These are phyloP conservation scores for Helicoverpa armigera DNA, from an alignment of 1,140 invertebrate species.

Conservation along the genomic window DNA sequence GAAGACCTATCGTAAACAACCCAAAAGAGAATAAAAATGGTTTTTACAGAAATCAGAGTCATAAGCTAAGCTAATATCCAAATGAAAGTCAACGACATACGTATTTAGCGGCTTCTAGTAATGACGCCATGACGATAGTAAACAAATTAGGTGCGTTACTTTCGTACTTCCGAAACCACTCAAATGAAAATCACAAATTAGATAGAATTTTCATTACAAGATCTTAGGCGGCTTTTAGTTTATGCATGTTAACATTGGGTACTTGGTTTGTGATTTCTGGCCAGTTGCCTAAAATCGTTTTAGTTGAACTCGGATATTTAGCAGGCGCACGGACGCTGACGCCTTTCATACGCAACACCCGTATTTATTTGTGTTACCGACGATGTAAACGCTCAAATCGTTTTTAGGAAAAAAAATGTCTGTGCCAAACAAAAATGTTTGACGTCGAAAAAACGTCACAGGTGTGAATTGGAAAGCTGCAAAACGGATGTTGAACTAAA, in stretches of 20 bases:
- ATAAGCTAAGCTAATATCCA: not conserved
- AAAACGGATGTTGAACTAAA: slow-evolving; percentile 5
- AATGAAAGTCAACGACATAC: not conserved
- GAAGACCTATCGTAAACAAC: too few species aligned
- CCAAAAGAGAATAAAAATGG: too few species aligned
- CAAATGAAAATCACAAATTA: not conserved
- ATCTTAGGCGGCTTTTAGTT: slow-evolving; percentile 21
- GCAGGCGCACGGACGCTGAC: slow-evolving; percentile 9
- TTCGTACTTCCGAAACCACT: not conserved
- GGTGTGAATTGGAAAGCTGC: not conserved
- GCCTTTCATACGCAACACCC: slow-evolving; percentile 13
- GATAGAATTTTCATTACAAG: not conserved
- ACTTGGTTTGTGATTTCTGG: slow-evolving; percentile 24
- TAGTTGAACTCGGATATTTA: slow-evolving; percentile 13
- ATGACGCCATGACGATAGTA: slow-evolving; percentile 4
- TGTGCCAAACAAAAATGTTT: not conserved
- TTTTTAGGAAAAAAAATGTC: not conserved
- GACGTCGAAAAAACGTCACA: slow-evolving; percentile 10
- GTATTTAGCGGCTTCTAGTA: not conserved
- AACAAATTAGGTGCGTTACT: slow-evolving; percentile 2
- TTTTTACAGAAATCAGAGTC: not conserved
- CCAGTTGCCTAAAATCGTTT: slow-evolving; percentile 18
- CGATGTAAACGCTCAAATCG: not conserved
- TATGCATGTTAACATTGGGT: not conserved
- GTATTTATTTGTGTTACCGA: slow-evolving; percentile 10